Percentiles rank a stretch among this genome's conserved stretches.
These are phyloP conservation scores for Andrena fulva DNA, from an alignment of 2,888 invertebrate species.

Conservation along the genomic window DNA sequence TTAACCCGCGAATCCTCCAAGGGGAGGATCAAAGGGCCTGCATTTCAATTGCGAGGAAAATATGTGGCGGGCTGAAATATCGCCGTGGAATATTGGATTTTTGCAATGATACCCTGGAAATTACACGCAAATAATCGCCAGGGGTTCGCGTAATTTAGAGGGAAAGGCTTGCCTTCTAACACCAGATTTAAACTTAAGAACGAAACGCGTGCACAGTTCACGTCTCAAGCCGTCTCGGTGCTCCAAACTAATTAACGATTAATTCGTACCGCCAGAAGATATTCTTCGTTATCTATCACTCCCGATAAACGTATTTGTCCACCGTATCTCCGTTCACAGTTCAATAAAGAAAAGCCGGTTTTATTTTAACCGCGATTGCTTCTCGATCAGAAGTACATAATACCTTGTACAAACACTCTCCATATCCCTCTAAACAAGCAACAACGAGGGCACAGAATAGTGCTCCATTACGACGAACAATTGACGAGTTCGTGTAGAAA, in stretches of 20 bases:
- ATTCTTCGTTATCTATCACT: background rate
- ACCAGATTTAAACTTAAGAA: background rate
- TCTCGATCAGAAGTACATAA: background rate
- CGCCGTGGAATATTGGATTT: background rate
- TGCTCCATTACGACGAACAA: no score
- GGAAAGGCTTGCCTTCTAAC: no score
- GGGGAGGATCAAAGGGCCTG: conserved; percentile 20
- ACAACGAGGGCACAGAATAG: no score
- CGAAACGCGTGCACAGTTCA: background rate
- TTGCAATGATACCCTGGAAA: background rate
- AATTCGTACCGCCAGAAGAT: background rate
- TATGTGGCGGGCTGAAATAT: conserved; percentile 5
- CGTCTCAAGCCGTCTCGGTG: background rate
- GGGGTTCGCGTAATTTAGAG: background rate
- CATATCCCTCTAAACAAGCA: no score
- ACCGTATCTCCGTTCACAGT: background rate
- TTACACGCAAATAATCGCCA: background rate
- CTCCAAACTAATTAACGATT: background rate
- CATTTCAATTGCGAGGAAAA: conserved; percentile 38
- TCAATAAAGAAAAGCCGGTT: background rate
- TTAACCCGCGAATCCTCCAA: conserved; percentile 21
- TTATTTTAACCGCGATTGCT: background rate
- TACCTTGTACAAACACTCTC: no score
- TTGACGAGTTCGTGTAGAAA: no score
- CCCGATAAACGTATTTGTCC: background rate